Conservation (phyloP, 1,140 invertebrate species). For the Magallana gigas region DNA sequence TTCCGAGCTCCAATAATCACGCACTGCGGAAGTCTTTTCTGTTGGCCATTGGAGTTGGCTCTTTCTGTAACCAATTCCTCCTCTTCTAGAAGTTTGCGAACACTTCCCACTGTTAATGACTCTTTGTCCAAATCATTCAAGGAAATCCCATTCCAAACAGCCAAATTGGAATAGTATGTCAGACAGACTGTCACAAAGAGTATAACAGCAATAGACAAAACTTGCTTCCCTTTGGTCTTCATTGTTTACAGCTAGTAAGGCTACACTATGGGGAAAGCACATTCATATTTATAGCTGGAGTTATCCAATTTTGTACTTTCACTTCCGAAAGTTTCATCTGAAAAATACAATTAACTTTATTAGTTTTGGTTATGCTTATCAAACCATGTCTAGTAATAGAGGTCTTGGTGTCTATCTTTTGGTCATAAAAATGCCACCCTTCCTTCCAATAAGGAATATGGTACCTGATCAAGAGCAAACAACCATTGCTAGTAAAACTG, state of each 20-base stretch:
- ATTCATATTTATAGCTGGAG: neutral
- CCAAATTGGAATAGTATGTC: conserved; percentile 58
- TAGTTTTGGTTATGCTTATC: neutral
- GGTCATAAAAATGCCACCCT: conserved; percentile 18
- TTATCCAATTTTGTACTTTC: neutral
- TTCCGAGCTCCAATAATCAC: conserved; percentile 80
- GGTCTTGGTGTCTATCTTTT: neutral
- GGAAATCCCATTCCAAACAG: conserved; percentile 55
- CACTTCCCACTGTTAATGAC: conserved; percentile 55
- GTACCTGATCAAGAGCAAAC: neutral
- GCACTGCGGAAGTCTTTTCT: conserved; percentile 70
- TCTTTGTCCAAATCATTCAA: conserved; percentile 40
- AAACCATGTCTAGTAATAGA: neutral
- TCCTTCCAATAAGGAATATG: neutral
- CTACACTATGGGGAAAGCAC: neutral
- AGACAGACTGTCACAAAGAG: conserved; percentile 43
- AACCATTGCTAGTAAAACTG: neutral
- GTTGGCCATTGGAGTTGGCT: conserved; percentile 79
- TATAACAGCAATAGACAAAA: conserved; percentile 26
- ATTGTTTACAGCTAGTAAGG: neutral
- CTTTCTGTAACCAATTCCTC: conserved; percentile 71
- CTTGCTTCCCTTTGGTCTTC: conserved; percentile 45
- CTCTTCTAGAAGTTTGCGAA: conserved; percentile 67
- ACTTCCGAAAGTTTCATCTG: neutral
- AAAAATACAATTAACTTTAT: conserved; percentile 16